phyloP scores from a whole-genome alignment of 2,888 invertebrate genomes.

The Trichopoda pennipes region DNA sequence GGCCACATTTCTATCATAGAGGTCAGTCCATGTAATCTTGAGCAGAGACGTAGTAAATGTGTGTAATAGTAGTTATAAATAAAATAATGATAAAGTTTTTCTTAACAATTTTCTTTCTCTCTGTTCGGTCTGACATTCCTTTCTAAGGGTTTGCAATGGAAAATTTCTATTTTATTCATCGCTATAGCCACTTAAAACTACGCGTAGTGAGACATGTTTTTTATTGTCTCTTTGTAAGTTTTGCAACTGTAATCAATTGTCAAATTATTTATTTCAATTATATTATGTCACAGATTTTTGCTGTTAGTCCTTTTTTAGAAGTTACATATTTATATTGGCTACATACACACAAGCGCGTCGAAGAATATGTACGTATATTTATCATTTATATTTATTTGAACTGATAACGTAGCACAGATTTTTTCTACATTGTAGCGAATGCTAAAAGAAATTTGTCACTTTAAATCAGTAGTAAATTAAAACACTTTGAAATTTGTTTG shows the following conservation, averaged over 20 bases:
- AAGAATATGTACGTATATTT: constrained; percentile 3
- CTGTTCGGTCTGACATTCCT: constrained; percentile 35
- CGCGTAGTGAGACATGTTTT: background rate
- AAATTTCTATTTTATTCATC: constrained; percentile 25
- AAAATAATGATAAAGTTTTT: constrained; percentile 8
- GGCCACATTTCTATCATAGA: constrained; percentile 32
- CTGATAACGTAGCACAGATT: background rate
- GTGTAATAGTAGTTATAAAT: constrained; percentile 11
- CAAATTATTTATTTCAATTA: constrained; percentile 69
- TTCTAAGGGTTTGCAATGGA: constrained; percentile 26
- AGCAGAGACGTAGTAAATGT: constrained; percentile 48
- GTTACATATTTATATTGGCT: constrained; percentile 2
- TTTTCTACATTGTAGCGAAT: constrained; percentile 39
- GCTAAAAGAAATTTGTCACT: constrained; percentile 44
- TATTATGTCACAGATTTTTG: constrained; percentile 57
- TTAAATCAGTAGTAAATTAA: constrained; percentile 44
- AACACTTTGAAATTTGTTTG: constrained; percentile 13
- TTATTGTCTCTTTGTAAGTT: background rate
- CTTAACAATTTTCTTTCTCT: constrained; percentile 16
- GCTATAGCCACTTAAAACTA: background rate
- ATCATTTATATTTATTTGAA: constrained; percentile 58
- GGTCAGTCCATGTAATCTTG: constrained; percentile 48
- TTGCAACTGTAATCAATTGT: constrained; percentile 58
- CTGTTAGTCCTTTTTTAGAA: constrained; percentile 35
- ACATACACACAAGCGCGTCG: background rate